A percentile compares a stretch with the other conserved stretches of the same genome.
phyloP scores from a whole-genome alignment of 1,140 invertebrate species.

The Capitella teleta region DNA sequence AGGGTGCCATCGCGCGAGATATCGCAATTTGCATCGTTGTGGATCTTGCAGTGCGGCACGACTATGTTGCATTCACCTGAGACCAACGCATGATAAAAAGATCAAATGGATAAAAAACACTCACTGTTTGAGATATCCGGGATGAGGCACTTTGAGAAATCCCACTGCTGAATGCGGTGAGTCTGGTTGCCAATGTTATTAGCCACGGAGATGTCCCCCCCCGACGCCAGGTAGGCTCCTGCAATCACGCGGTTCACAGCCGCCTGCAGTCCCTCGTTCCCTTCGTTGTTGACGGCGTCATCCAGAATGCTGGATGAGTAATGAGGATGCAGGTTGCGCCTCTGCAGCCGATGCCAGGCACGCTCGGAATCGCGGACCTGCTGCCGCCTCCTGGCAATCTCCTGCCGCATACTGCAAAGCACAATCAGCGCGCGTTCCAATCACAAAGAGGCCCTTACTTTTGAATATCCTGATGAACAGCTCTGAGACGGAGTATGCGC shows the following conservation, averaged over 20 bases:
- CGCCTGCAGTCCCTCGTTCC: conserved; percentile 25
- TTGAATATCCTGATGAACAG: too few species aligned
- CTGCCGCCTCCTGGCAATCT: neutral
- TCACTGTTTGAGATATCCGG: conserved; percentile 65
- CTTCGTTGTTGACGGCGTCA: conserved; percentile 22
- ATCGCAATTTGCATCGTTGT: conserved; percentile 76
- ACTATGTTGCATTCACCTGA: conserved; percentile 63
- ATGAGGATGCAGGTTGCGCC: conserved; percentile 29
- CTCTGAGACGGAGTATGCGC: too few species aligned
- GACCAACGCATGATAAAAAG: conserved; percentile 13
- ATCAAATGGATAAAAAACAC: conserved; percentile 11
- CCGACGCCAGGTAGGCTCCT: conserved; percentile 34
- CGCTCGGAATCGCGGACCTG: neutral
- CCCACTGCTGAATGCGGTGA: conserved; percentile 72
- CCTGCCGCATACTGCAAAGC: neutral
- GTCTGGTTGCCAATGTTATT: conserved; percentile 38
- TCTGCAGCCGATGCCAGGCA: conserved; percentile 23
- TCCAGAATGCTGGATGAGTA: conserved; percentile 31
- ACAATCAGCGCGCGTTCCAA: neutral
- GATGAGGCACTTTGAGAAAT: conserved; percentile 58
- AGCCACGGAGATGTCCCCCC: conserved; percentile 32
- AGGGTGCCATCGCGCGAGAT: conserved; percentile 68
- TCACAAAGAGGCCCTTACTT: too few species aligned
- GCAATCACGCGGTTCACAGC: conserved; percentile 36
- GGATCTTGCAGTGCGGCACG: conserved; percentile 68